Evolutionary conservation across 2,888 invertebrate species (phyloP).

Genomic region (Acanthococcus lagerstroemiae): DNA sequence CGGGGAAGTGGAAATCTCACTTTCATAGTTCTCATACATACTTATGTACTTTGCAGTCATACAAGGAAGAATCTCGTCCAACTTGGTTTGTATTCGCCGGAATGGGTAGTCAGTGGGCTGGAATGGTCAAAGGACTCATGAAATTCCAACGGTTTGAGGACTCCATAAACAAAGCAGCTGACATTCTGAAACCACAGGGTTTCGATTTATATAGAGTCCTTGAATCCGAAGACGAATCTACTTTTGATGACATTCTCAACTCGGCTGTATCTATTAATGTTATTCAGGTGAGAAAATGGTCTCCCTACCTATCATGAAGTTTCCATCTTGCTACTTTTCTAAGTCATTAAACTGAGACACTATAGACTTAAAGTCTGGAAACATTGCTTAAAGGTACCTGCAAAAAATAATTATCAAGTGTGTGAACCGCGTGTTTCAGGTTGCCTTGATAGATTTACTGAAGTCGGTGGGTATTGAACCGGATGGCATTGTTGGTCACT

Average conservation of each 20-base stretch:
- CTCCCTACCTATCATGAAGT: neutral
- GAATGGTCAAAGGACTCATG: slow-evolving; percentile 85
- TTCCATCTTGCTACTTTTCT: neutral
- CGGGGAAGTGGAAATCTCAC: neutral
- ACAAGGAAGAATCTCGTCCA: slow-evolving; percentile 47
- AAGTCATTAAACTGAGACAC: no score
- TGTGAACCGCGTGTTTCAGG: slow-evolving; percentile 51
- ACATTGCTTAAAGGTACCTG: no score
- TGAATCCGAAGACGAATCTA: slow-evolving; percentile 60
- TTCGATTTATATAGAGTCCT: slow-evolving; percentile 74
- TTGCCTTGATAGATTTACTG: slow-evolving; percentile 86
- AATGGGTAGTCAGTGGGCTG: slow-evolving; percentile 97
- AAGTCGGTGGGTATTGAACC: slow-evolving; percentile 64
- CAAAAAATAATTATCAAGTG: no score
- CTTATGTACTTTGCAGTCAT: neutral
- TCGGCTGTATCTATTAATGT: slow-evolving; percentile 92
- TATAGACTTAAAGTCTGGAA: no score
- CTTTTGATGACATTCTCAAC: slow-evolving; percentile 75
- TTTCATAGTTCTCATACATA: slow-evolving; percentile 2
- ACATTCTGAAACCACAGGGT: slow-evolving; percentile 64
- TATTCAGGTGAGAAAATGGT: slow-evolving; percentile 54
- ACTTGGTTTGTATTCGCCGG: slow-evolving; percentile 95
- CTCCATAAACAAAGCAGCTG: slow-evolving; percentile 60
- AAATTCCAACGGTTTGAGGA: slow-evolving; percentile 67
- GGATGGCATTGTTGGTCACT: slow-evolving; percentile 91